These are phyloP conservation scores for Coleophora flavipennella DNA, from an alignment of 2,888 invertebrate species.

Conservation along the genomic window DNA sequence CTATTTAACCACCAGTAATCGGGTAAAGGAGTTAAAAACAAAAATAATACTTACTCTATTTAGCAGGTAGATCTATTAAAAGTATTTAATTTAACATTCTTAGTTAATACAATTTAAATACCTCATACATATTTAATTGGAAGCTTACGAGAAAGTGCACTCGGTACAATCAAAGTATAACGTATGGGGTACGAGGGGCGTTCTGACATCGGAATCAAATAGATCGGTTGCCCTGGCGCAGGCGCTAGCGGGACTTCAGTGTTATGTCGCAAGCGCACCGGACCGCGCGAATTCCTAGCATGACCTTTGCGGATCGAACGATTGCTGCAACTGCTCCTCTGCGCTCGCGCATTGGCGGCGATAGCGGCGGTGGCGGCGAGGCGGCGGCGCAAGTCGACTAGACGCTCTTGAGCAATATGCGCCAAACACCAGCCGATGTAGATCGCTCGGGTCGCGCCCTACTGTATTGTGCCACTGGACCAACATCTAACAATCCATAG, in stretches of 20 bases:
- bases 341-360: slow-evolving; percentile 14
- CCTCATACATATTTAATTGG: too few species aligned
- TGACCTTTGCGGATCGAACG: slow-evolving; percentile 70
- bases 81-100: too few species aligned
- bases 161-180: too few species aligned
- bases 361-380: slow-evolving; percentile 3
- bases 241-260: slow-evolving; percentile 40
- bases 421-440: slow-evolving; percentile 46
- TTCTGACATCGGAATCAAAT: slow-evolving; percentile 4
- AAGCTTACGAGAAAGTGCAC: too few species aligned
- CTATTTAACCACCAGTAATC: too few species aligned
- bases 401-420: slow-evolving; percentile 63
- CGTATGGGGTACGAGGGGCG: too few species aligned
- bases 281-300: slow-evolving; percentile 70
- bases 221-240: slow-evolving; percentile 27
- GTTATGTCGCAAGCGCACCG: slow-evolving; percentile 60
- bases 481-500: too few species aligned
- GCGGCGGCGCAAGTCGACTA: slow-evolving; percentile 32
- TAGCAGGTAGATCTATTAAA: too few species aligned
- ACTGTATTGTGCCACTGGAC: not conserved
- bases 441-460: slow-evolving; percentile 25
- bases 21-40: too few species aligned
- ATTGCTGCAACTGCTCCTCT: slow-evolving; percentile 61
- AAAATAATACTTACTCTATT: too few species aligned
- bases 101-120: too few species aligned